A percentile compares a stretch with the other conserved stretches of the same genome.
phyloP scores from a whole-genome alignment of 2,888 invertebrate genomes.

The Julus scandinavius region DNA sequence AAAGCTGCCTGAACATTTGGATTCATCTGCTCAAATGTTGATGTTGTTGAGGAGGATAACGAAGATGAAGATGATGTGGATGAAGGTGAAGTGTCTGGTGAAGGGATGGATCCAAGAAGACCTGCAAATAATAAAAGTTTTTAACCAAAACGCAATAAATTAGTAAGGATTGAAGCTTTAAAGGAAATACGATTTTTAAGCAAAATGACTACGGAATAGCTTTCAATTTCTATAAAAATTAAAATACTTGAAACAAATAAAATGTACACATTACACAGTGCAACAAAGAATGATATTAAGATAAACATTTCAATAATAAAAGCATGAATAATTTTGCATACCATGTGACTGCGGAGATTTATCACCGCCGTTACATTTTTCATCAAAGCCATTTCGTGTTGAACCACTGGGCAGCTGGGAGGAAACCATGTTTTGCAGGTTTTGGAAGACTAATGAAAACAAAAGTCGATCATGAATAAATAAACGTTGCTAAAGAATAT shows the following conservation, averaged over 20 bases:
- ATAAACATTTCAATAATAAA: too few relatives aligned
- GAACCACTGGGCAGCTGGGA: conserved; percentile 42
- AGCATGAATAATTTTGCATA: neutral
- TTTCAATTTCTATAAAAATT: too few relatives aligned
- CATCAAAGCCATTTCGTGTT: neutral
- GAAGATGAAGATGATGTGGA: conserved; percentile 49
- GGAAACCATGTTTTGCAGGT: conserved; percentile 52
- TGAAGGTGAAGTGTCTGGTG: conserved; percentile 49
- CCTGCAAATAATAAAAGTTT: neutral
- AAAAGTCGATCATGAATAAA: neutral
- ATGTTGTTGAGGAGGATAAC: conserved; percentile 42
- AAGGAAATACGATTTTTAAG: too few relatives aligned
- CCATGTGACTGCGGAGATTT: conserved; percentile 14
- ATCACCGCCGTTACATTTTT: neutral
- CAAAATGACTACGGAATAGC: neutral
- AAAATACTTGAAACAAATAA: too few relatives aligned
- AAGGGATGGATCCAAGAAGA: conserved; percentile 37
- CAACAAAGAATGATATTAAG: too few relatives aligned
- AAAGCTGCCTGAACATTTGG: conserved; percentile 64
- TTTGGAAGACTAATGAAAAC: conserved; percentile 56
- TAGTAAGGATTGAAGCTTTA: neutral
- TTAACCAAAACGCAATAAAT: neutral
- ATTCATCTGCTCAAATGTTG: conserved; percentile 56
- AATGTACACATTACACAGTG: too few relatives aligned
- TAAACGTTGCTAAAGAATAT: neutral